Base-by-base conservation (phyloP, 2,113 vertebrate species). In the Cheirogaleus medius region DNA sequence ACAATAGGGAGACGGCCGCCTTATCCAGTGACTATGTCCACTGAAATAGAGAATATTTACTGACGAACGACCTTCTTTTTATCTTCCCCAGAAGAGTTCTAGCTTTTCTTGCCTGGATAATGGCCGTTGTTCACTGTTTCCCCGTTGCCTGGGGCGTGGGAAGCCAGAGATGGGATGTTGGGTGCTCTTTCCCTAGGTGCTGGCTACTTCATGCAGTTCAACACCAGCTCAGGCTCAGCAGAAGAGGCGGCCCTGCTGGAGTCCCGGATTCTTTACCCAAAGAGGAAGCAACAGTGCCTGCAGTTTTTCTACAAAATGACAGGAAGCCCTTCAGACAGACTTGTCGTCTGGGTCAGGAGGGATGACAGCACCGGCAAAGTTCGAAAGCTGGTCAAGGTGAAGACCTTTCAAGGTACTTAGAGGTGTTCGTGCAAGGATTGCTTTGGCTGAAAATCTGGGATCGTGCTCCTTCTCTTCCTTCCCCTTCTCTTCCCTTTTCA, bases 221-320 rank as follows among this genome's bases (percentile, higher is more conserved):
- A 39, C 95, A 99, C 99, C 32, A 95, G 71, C 63, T 94, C 44
- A 1, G 99, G 99, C 58, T 21, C 25, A 0, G 58, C 90, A n/a
- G 96, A 97, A 14, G 98, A 99, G 64, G 98, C 98, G 7, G 99
- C 99, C 29, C 5, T 99, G 78, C 98, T 99, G 34, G 99, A 99
- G 96, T 99, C 99, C 5, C 97, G 99, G 66, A 99, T 99, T 91
- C 99, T 99, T 44, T 99, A 99, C 92, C 99, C 99, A 6, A 99
- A 98, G 97, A 99, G 99, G 91, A 98, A 98, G 54, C 92, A 99
- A 47, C 99, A 99, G 97, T 99, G 99, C 92, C 99, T 99, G 63
- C 99, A 99, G 97, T 99, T 99, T 96, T 99, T 99, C 98, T 99
- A 99, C 12, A 99, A 98, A 97, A 99, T 99, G 98, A 99, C 99